These are phyloP conservation scores for Scaptomyza pallida DNA, from an alignment of 1,140 invertebrate genomes.

Conservation along the genomic window DNA sequence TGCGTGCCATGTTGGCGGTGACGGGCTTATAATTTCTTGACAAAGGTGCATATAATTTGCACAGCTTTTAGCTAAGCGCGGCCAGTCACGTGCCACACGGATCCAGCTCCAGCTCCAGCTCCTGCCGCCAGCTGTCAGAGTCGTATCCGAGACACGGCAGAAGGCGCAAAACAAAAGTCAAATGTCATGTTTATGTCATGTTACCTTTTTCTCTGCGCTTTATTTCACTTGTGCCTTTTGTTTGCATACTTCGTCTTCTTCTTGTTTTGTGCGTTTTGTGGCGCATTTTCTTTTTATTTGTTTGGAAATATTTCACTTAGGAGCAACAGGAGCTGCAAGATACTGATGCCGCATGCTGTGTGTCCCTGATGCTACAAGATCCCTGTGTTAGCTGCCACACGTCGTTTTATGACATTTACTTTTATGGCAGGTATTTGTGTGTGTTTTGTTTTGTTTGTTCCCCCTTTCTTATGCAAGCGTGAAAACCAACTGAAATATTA, in stretches of 20 bases:
- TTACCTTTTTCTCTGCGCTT: slow-evolving; percentile 62
- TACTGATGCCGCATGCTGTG: not conserved
- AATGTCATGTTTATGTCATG: slow-evolving; percentile 83
- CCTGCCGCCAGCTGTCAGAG: slow-evolving; percentile 23
- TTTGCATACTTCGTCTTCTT: slow-evolving; percentile 22
- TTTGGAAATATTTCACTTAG: slow-evolving; percentile 81
- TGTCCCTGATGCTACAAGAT: slow-evolving; percentile 5
- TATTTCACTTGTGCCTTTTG: slow-evolving; percentile 60
- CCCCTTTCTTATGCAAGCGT: slow-evolving; percentile 51
- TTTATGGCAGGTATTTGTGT: slow-evolving; percentile 73
- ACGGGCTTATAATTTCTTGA: slow-evolving; percentile 77
- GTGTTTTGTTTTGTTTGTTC: slow-evolving; percentile 21
- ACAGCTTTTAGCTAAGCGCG: slow-evolving; percentile 62
- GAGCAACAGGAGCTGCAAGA: slow-evolving; percentile 52
- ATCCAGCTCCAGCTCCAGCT: not conserved
- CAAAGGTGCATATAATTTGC: slow-evolving; percentile 81
- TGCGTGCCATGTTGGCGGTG: slow-evolving; percentile 62
- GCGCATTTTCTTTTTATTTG: slow-evolving; percentile 75
- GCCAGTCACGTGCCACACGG: slow-evolving; percentile 64
- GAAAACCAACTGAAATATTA: slow-evolving; percentile 75
- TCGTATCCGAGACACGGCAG: slow-evolving; percentile 34
- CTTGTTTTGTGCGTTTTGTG: slow-evolving; percentile 37
- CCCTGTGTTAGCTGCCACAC: slow-evolving; percentile 33
- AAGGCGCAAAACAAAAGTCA: slow-evolving; percentile 65
- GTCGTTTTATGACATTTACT: slow-evolving; percentile 79